These are phyloP conservation scores for Ibycter americanus DNA, from an alignment of 2,797 vertebrate genomes.

Conservation along the genomic window DNA sequence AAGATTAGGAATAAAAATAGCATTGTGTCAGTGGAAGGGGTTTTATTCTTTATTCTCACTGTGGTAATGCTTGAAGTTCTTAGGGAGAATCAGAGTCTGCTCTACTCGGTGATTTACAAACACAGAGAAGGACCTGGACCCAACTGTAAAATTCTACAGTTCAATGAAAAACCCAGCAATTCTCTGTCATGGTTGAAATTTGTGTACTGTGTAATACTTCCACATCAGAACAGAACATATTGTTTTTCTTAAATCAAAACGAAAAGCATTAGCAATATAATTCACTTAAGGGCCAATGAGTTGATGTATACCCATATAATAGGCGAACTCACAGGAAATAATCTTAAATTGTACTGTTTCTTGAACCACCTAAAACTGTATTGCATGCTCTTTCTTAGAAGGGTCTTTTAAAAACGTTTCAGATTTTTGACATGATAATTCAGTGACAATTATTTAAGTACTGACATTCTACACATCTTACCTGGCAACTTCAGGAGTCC, in stretches of 20 bases:
- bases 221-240: background rate
- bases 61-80: background rate
- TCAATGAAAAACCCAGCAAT: background rate
- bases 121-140: background rate
- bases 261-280: background rate
- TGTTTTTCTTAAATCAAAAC: background rate
- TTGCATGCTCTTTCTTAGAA: background rate
- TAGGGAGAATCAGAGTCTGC: background rate
- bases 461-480: background rate
- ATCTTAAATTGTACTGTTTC: background rate
- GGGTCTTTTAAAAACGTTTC: background rate
- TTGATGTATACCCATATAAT: background rate
- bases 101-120: background rate
- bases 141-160: background rate
- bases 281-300: background rate
- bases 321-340: background rate
- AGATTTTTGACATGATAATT: background rate
- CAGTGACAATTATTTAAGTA: background rate
- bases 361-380: background rate
- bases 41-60: background rate
- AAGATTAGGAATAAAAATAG: background rate
- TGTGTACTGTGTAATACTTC: background rate
- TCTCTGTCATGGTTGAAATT: background rate
- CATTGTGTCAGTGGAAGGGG: accelerated
- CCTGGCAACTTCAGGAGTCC: background rate